phyloP scores from a whole-genome alignment of 2,113 vertebrate species.

The Gallinago jamesoni region DNA sequence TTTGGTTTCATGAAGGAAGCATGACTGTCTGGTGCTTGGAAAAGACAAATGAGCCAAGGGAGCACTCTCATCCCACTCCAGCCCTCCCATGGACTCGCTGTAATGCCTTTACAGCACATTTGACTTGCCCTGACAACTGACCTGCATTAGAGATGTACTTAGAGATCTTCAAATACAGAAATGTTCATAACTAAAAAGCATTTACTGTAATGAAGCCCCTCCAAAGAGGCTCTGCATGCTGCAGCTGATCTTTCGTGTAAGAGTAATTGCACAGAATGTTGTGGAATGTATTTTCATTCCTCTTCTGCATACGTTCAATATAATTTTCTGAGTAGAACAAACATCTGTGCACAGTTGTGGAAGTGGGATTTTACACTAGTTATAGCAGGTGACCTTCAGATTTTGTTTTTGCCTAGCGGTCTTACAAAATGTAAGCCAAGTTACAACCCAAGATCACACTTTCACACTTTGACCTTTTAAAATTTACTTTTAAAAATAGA shows the following conservation, averaged over 20 bases:
- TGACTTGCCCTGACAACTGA: background rate
- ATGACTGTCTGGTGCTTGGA: background rate
- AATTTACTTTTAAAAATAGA: conserved; percentile 54
- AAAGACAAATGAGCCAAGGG: background rate
- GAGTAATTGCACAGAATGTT: background rate
- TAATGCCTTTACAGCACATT: background rate
- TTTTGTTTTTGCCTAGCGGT: background rate
- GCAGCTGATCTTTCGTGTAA: background rate
- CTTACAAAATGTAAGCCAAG: background rate
- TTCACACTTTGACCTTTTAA: conserved; percentile 38
- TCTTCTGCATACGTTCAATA: background rate
- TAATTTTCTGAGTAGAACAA: conserved; percentile 15
- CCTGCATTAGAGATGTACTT: background rate
- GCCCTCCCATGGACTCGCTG: background rate
- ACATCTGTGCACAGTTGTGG: conserved; percentile 14
- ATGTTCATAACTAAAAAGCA: conserved; percentile 5
- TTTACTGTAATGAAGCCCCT: conserved; percentile 19
- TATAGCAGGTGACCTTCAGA: background rate
- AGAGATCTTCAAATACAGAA: background rate
- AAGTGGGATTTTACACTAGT: background rate
- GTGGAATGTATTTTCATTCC: background rate
- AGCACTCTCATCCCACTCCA: background rate
- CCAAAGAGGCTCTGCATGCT: background rate
- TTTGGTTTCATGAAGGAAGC: background rate
- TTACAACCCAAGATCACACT: background rate